Evolutionary conservation across 2,113 vertebrate species (phyloP).

Genomic region (Chionodraco myersi): DNA sequence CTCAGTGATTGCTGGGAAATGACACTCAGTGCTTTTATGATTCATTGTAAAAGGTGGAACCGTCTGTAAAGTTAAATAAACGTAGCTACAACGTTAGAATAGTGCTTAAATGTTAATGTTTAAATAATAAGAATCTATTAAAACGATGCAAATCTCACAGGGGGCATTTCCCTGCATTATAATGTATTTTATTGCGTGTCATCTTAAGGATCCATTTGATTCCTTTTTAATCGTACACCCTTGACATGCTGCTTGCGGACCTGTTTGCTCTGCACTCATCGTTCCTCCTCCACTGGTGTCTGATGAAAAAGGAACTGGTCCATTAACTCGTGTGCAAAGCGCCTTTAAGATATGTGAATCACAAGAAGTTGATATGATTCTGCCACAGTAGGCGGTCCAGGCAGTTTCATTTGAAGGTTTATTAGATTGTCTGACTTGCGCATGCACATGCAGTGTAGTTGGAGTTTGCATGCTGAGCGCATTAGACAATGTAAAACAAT

Average conservation of each 20-base stretch:
- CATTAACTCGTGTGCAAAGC: constrained; percentile 35
- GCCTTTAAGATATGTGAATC: not conserved
- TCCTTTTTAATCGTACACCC: no score
- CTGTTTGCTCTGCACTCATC: not conserved
- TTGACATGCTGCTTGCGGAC: not conserved
- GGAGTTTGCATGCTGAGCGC: constrained; percentile 42
- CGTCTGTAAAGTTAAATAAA: not conserved
- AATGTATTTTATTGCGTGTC: no score
- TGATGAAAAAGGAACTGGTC: constrained; percentile 6
- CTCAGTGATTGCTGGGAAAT: not conserved
- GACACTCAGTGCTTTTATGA: not conserved
- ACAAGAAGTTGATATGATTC: constrained; percentile 2
- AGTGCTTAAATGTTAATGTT: no score
- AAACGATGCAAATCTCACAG: no score
- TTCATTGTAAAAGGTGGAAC: not conserved
- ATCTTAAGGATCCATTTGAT: no score
- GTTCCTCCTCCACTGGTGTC: constrained; percentile 12
- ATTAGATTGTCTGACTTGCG: constrained; percentile 33
- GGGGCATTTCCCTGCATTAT: no score
- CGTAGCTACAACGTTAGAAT: no score
- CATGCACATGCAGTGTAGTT: constrained; percentile 3
- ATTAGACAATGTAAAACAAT: constrained; percentile 67
- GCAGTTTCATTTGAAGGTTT: constrained; percentile 40
- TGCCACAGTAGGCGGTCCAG: constrained; percentile 22
- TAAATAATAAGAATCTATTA: no score